These are phyloP conservation scores for Philereme vetulata DNA, from an alignment of 2,888 invertebrate species.

Conservation along the genomic window DNA sequence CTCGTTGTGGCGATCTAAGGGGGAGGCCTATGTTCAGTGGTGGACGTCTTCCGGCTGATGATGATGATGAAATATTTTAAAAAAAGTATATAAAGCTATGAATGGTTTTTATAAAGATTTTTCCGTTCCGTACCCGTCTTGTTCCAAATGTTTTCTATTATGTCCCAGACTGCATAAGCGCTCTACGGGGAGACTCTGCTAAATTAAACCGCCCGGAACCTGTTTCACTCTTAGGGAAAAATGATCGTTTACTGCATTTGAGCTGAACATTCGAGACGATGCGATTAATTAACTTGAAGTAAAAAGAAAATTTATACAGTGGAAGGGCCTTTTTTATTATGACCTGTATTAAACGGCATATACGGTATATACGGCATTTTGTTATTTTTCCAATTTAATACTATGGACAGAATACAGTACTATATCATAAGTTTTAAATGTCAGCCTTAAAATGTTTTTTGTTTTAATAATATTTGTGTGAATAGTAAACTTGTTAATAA, in stretches of 20 bases:
- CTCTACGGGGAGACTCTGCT: slow-evolving; percentile 67
- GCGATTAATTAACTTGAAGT: slow-evolving; percentile 21
- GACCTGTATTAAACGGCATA: neutral
- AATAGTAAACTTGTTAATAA: neutral
- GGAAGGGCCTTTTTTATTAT: slow-evolving; percentile 6
- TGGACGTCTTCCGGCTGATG: too few relatives aligned
- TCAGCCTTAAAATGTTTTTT: too few relatives aligned
- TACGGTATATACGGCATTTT: too few relatives aligned
- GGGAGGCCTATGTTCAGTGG: too few relatives aligned
- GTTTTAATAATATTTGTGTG: too few relatives aligned
- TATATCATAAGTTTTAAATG: too few relatives aligned
- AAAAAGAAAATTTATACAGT: slow-evolving; percentile 18
- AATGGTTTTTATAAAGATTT: too few relatives aligned
- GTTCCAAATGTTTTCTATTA: slow-evolving; percentile 40
- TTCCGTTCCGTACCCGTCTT: slow-evolving; percentile 12
- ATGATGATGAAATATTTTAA: too few relatives aligned
- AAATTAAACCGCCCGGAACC: slow-evolving; percentile 73
- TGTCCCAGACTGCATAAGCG: slow-evolving; percentile 76
- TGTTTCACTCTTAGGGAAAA: slow-evolving; percentile 57
- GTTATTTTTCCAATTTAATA: too few relatives aligned
- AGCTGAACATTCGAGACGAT: slow-evolving; percentile 26
- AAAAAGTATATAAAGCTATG: too few relatives aligned
- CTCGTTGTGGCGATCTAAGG: too few relatives aligned
- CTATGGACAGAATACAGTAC: too few relatives aligned
- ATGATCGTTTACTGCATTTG: slow-evolving; percentile 50